These are phyloP conservation scores for Ploceus nigricollis DNA, from an alignment of 2,113 vertebrate species.

Conservation along the genomic window DNA sequence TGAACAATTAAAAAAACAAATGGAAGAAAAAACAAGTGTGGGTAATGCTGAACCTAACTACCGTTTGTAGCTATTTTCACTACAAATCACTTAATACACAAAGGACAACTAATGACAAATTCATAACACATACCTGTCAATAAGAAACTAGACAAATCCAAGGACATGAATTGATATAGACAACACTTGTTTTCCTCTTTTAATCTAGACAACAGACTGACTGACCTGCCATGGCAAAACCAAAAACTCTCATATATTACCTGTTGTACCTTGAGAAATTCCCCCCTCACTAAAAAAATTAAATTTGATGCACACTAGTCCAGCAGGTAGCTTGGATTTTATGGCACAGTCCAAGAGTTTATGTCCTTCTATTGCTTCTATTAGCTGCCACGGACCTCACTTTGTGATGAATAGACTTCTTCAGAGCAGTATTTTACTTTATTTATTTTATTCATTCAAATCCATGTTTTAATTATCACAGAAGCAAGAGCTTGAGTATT, in stretches of 20 bases:
- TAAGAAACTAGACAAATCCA: neutral
- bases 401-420: neutral
- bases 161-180: neutral
- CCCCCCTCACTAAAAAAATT: neutral
- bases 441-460: neutral
- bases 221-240: neutral
- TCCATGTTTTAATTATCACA: conserved; percentile 26
- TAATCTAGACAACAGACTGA: neutral
- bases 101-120: neutral
- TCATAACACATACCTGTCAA: neutral
- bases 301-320: neutral
- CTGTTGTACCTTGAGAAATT: neutral
- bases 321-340: neutral
- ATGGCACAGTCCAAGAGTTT: neutral
- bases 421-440: neutral
- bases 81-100: neutral
- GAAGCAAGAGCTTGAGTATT: neutral
- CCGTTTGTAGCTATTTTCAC: neutral
- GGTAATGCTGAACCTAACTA: neutral
- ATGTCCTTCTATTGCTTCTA: neutral
- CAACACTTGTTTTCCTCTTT: neutral
- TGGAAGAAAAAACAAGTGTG: neutral
- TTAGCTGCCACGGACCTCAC: neutral
- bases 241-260: neutral
- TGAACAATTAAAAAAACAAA: neutral